Base-by-base conservation (phyloP, 2,888 invertebrate genomes). In the Caenorhabditis virilis region DNA sequence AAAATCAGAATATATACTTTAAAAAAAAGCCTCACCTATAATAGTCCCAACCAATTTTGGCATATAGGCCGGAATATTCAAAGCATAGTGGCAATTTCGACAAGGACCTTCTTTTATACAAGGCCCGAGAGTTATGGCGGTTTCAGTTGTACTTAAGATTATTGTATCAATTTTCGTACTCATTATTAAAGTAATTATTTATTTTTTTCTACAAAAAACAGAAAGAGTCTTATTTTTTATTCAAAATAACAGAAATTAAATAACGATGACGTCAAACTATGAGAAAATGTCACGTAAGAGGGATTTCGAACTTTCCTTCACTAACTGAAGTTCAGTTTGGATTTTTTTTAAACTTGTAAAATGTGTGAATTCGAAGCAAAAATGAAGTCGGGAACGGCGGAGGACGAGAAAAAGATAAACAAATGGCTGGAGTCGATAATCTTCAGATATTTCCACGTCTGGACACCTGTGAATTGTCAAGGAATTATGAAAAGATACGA, bases 401-500 rank as follows among this genome's bases (percentile, higher is more conserved):
- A 58, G 6, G 57, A 63, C 35, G 39, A 57, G 20, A 49, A 46
- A 27, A 63, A 69, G 69, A 43, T 70, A 9, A 36, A 61, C 23
- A 35, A 50, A 62, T 72, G 72, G 72, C 54, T 68, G 35, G 65
- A 69, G 35, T 35, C 53, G 13, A 52, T 69, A 1, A 62, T 72
- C 11, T 58, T 60, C 27, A 59, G 66, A 7, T 62, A 47, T 26
- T 57, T 62, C 43, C 69, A 74, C 33, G 54, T 61, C 9, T 74
- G 74, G 74, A 47, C 58, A 20, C 74, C 74, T 2, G 61, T 62
- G 11, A 68, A 66, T 57, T 74, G 74, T 59, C 72, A 72, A 48
- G 59, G 58, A 36, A 63, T 78, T 27, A 63, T 78, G 54, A 69
- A 70, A 2, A 63, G 65, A 47, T 60, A 65, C 41, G 78, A 78